Evolutionary conservation across 2,888 invertebrate species (phyloP).

Genomic region (Tetropium fuscum): DNA sequence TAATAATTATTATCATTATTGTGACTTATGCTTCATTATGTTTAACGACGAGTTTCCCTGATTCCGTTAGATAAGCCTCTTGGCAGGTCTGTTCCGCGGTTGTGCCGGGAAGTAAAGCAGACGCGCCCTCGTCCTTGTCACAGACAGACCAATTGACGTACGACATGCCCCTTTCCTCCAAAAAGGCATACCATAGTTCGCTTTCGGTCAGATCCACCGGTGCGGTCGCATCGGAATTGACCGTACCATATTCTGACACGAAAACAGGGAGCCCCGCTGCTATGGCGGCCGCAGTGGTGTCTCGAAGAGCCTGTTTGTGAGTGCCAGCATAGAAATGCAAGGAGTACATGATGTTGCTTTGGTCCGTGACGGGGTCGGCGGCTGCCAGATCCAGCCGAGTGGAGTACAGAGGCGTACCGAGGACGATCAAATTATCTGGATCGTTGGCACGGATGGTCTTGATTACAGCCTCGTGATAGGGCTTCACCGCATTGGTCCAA

Average conservation of each 20-base stretch:
- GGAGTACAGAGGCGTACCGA: not conserved
- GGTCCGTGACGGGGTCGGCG: not conserved
- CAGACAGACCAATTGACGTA: not conserved
- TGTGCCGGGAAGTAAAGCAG: not conserved
- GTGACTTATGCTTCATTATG: not conserved
- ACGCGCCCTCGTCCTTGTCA: not conserved
- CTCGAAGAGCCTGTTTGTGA: not conserved
- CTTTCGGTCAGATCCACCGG: not conserved
- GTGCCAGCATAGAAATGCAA: not conserved
- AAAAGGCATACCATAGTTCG: not conserved
- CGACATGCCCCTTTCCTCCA: not conserved
- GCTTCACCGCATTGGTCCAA: not conserved
- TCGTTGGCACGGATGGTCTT: not conserved
- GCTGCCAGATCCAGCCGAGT: not conserved
- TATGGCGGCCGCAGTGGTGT: not conserved
- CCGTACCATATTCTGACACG: not conserved
- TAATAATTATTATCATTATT: too few species aligned
- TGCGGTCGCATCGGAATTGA: not conserved
- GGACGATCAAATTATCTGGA: not conserved
- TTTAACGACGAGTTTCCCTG: not conserved
- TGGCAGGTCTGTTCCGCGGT: not conserved
- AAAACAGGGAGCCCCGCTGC: not conserved
- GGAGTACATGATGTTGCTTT: not conserved
- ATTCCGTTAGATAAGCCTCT: not conserved
- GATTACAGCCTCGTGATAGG: not conserved